phyloP scores from a whole-genome alignment of 2,888 invertebrate genomes.

The Agonopterix arenella region DNA sequence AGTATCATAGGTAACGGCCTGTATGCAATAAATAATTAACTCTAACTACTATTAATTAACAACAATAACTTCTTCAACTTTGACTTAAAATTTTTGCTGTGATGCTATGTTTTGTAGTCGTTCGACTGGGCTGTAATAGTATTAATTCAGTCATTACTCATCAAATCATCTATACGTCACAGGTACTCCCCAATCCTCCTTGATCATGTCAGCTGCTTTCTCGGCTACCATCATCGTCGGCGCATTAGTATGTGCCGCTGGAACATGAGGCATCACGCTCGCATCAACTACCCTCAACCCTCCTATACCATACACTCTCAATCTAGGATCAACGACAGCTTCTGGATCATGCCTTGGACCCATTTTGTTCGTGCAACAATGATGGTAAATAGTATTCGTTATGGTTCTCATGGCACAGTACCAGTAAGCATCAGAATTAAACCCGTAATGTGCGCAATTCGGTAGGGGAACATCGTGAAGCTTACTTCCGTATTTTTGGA shows the following conservation, averaged over 20 bases:
- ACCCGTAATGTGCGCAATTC: conserved; percentile 69
- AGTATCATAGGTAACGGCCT: too few species aligned
- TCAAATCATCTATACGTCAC: too few species aligned
- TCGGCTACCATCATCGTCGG: conserved; percentile 78
- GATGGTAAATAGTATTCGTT: conserved; percentile 74
- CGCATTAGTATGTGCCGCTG: conserved; percentile 76
- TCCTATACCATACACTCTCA: conserved; percentile 65
- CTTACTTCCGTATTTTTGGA: conserved; percentile 68
- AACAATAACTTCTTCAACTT: too few species aligned
- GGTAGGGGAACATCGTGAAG: conserved; percentile 73
- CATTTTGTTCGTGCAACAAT: conserved; percentile 74
- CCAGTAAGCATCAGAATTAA: conserved; percentile 81
- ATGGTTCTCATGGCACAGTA: conserved; percentile 77
- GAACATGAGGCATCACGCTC: conserved; percentile 75
- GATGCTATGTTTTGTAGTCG: too few species aligned
- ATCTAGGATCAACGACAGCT: conserved; percentile 70
- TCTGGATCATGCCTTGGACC: conserved; percentile 61
- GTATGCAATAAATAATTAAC: too few species aligned
- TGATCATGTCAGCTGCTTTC: conserved; percentile 73
- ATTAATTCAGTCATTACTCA: too few species aligned
- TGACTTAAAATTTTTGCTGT: too few species aligned
- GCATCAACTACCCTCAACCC: conserved; percentile 75
- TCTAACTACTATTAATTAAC: too few species aligned
- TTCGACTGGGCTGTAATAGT: too few species aligned
- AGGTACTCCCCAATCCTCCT: conserved; percentile 51